Evolutionary conservation across 2,113 vertebrate species (phyloP), one percentile per base, ranked within the genome.

Genomic region (Sardina pilchardus): DNA sequence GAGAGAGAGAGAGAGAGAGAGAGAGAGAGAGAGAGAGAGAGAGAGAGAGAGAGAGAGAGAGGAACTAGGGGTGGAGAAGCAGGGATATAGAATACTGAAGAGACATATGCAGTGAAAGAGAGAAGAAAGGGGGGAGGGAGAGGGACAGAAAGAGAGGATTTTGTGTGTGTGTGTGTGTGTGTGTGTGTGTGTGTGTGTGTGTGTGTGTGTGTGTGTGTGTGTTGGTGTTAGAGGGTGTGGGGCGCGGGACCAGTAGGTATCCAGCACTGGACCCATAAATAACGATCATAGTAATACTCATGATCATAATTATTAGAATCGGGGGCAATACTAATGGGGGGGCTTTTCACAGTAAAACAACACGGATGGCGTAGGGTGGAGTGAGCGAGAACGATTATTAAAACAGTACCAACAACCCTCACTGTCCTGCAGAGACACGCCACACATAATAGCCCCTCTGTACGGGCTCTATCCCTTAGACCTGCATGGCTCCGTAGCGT

Each of bases 91-190:
- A 50, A 50, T 50, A 16, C 3, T 9, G 48, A 12, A 50, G 48
- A 50, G 1, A 45, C 6, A 7, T 5, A 7, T 45, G 44, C 44
- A 14, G 14, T 50, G 48, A 12, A 53, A 53, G 50, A 53, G 50
- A 53, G 50, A 19, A 19, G 50, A 14, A 17, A 17, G 16, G 39
- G 53, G 47, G 36, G 84, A 80, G 39, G n/a, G 78, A 83, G 19
- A 81, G 71, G 59, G 59, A n/a, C 45, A 47, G 45, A 84, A 88
- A 85, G 88, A 86, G 43, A 16, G 59, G 82, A 84, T 17, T n/a
- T 75, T 30, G 39, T 42, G 39, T 42, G 39, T 42, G 39, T 39
- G 39, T 39, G 39, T 39, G 39, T 39, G 39, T 39, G 83, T 59
- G 39, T 39, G 39, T 39, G 39, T 39, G 39, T 39, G 39, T 39